A percentile compares a stretch with the other conserved stretches of the same genome.
Conservation (phyloP, 2,797 vertebrate genomes). For the Erethizon dorsatum region DNA sequence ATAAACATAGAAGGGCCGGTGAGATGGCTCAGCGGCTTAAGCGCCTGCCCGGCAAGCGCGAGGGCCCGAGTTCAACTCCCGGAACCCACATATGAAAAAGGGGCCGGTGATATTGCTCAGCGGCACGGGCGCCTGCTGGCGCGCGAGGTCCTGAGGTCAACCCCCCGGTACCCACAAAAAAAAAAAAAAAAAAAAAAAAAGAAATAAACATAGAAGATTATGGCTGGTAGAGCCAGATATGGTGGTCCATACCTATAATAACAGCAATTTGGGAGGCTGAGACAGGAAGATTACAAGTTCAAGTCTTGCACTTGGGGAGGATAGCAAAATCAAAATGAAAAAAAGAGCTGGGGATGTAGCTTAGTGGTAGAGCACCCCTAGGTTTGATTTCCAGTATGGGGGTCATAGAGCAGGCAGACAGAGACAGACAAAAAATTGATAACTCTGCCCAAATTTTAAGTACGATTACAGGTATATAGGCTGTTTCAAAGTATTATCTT, state of each 20-base stretch:
- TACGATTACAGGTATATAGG: background rate
- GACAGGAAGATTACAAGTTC: background rate
- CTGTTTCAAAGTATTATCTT: constrained; percentile 50
- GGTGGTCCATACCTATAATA: background rate
- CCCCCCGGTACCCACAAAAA: too few relatives aligned
- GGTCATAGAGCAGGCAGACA: background rate
- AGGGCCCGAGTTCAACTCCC: too few relatives aligned
- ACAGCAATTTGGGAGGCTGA: background rate
- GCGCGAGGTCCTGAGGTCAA: too few relatives aligned
- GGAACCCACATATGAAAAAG: too few relatives aligned
- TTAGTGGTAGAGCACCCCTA: background rate
- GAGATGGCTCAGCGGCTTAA: too few relatives aligned
- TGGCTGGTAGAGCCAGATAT: background rate
- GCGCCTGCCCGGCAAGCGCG: too few relatives aligned
- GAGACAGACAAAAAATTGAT: background rate
- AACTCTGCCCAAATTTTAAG: constrained; percentile 17
- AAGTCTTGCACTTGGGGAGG: background rate
- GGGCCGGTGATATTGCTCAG: too few relatives aligned
- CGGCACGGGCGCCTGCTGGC: too few relatives aligned
- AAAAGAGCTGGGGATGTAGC: background rate
- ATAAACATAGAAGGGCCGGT: background rate
- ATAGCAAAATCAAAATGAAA: background rate
- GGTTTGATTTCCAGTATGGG: background rate
- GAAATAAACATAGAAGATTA: constrained; percentile 7
- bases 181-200: too few relatives aligned